Percentiles rank a stretch among this genome's conserved stretches.
phyloP scores from a whole-genome alignment of 1,140 invertebrate genomes.

The Marisa cornuarietis region DNA sequence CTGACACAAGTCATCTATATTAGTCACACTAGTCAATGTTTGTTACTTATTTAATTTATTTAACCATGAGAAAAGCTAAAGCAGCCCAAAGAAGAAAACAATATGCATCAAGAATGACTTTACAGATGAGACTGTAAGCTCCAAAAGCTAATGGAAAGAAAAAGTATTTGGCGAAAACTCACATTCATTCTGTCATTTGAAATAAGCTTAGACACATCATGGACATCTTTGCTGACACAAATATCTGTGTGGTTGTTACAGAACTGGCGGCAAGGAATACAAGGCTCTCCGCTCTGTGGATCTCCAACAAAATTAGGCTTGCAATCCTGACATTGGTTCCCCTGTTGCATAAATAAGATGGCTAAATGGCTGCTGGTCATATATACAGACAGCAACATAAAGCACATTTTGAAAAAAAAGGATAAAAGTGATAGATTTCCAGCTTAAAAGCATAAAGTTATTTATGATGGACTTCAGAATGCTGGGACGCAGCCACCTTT shows the following conservation, averaged over 20 bases:
- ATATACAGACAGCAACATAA: too few relatives aligned
- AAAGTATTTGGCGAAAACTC: not conserved
- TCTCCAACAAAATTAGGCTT: slow-evolving; percentile 89
- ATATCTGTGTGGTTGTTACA: slow-evolving; percentile 88
- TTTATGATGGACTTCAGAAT: too few relatives aligned
- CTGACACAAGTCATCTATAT: too few relatives aligned
- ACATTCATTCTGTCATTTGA: not conserved
- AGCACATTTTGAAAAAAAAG: not conserved
- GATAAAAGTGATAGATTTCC: not conserved
- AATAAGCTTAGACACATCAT: not conserved
- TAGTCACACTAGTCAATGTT: too few relatives aligned
- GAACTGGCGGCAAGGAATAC: slow-evolving; percentile 86
- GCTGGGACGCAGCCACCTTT: too few relatives aligned
- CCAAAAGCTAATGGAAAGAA: not conserved
- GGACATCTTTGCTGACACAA: slow-evolving; percentile 71
- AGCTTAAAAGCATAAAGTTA: not conserved
- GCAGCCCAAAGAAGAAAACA: not conserved
- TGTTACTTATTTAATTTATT: too few relatives aligned
- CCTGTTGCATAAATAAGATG: slow-evolving; percentile 51
- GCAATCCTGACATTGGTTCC: slow-evolving; percentile 85
- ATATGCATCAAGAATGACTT: not conserved
- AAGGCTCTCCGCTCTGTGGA: slow-evolving; percentile 84
- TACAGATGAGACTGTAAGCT: not conserved
- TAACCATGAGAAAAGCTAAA: too few relatives aligned
- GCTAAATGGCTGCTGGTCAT: too few relatives aligned